A percentile compares a stretch with the other conserved stretches of the same genome.
These are phyloP conservation scores for Dipus sagitta DNA, from an alignment of 2,797 vertebrate species.

Conservation along the genomic window DNA sequence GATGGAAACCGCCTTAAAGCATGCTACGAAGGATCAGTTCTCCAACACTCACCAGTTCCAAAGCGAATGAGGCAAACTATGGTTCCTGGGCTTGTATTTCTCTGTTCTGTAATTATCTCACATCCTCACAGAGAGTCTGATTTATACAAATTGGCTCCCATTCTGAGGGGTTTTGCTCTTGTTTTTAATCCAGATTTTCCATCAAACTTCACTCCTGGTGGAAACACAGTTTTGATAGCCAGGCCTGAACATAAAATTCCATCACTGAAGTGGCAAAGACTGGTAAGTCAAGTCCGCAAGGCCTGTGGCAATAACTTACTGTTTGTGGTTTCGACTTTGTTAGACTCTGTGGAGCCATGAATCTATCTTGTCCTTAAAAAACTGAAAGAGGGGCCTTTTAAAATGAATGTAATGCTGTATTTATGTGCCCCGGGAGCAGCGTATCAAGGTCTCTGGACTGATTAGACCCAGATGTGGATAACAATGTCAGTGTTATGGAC, in stretches of 20 bases:
- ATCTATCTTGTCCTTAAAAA: conserved; percentile 93
- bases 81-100: conserved; percentile 56
- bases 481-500: conserved; percentile 92
- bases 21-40: background rate
- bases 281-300: conserved; percentile 84
- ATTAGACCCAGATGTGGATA: conserved; percentile 91
- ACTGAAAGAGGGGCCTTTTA: conserved; percentile 88
- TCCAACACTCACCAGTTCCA: conserved; percentile 31
- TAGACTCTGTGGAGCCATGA: conserved; percentile 91
- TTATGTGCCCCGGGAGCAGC: conserved; percentile 90
- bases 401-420: conserved; percentile 91
- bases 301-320: conserved; percentile 87
- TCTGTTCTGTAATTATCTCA: conserved; percentile 70
- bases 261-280: conserved; percentile 86
- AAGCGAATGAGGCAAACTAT: conserved; percentile 32
- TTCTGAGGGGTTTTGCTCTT: conserved; percentile 75
- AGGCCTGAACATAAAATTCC: conserved; percentile 84
- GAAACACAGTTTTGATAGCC: conserved; percentile 82
- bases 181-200: conserved; percentile 80
- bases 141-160: conserved; percentile 78
- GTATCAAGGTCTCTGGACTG: conserved; percentile 89
- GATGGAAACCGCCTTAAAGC: conserved; percentile 33
- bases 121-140: conserved; percentile 77
- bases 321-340: conserved; percentile 90
- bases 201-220: conserved; percentile 75